Percentiles rank a stretch among this genome's conserved stretches.
phyloP scores from a whole-genome alignment of 1,140 invertebrate species.

The Brachionus koreanus region DNA sequence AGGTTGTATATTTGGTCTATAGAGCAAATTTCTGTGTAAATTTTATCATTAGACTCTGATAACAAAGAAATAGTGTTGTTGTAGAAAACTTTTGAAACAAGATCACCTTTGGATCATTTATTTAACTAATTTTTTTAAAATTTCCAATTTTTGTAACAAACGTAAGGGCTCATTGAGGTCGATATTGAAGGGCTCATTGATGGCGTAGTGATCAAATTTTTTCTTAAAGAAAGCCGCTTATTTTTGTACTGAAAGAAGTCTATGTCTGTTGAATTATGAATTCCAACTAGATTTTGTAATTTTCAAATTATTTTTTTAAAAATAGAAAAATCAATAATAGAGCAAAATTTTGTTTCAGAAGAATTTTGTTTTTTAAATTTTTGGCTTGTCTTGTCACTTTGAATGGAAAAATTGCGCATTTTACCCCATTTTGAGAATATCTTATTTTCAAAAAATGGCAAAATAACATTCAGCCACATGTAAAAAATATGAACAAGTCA shows the following conservation, averaged over 20 bases:
- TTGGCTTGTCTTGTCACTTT: background rate
- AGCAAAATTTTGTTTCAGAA: background rate
- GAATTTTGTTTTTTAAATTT: background rate
- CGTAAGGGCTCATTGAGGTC: background rate
- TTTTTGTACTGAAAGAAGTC: background rate
- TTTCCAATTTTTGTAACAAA: constrained; percentile 7
- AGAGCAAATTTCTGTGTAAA: background rate
- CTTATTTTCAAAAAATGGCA: background rate
- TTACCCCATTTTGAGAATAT: constrained; percentile 5
- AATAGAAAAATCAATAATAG: constrained; percentile 2
- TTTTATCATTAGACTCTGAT: background rate
- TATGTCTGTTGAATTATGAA: background rate
- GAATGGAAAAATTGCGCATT: background rate
- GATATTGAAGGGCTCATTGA: background rate
- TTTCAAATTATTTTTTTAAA: constrained; percentile 7
- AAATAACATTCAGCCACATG: background rate
- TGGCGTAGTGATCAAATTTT: background rate
- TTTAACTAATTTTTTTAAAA: constrained; percentile 5
- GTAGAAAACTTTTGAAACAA: background rate
- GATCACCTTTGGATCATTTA: background rate
- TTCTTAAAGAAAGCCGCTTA: background rate
- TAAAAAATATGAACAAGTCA: background rate
- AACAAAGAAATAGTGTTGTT: background rate
- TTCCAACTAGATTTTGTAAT: constrained; percentile 28
- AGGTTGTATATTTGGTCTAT: constrained; percentile 1